Evolutionary conservation across 2,888 invertebrate genomes (phyloP).

Genomic region (Nezara viridula): DNA sequence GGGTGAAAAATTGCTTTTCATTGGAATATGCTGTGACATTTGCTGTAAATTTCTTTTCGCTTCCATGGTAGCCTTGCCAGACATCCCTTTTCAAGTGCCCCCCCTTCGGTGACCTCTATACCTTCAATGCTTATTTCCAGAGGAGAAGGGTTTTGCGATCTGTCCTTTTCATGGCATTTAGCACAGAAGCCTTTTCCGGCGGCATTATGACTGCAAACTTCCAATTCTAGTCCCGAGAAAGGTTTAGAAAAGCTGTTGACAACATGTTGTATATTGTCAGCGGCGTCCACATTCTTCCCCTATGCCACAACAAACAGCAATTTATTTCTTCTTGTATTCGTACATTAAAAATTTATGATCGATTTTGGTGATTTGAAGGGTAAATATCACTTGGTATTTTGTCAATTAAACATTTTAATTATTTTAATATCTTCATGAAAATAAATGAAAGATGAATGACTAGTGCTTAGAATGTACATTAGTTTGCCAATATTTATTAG

Average conservation of each 20-base stretch:
- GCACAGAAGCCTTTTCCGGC: slow-evolving; percentile 14
- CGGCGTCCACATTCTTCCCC: not conserved
- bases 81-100: not conserved
- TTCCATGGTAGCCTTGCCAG: not conserved
- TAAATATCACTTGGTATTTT: no score
- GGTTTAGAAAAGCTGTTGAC: not conserved
- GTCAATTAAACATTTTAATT: no score
- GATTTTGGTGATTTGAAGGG: not conserved
- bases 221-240: not conserved
- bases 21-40: slow-evolving; percentile 30
- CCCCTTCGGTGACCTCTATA: slow-evolving; percentile 3
- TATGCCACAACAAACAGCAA: not conserved
- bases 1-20: slow-evolving; percentile 28
- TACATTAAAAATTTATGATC: no score
- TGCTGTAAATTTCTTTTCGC: slow-evolving; percentile 45
- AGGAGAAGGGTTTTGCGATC: slow-evolving; percentile 22
- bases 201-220: slow-evolving; percentile 26
- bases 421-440: no score
- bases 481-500: no score
- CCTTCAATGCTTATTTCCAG: slow-evolving; percentile 42
- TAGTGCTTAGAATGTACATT: no score
- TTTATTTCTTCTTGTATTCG: not conserved
- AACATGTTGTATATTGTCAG: not conserved
- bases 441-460: no score
- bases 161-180: slow-evolving; percentile 46